Evolutionary conservation across 2,888 invertebrate genomes (phyloP).

Genomic region (Argyra leucocephala): DNA sequence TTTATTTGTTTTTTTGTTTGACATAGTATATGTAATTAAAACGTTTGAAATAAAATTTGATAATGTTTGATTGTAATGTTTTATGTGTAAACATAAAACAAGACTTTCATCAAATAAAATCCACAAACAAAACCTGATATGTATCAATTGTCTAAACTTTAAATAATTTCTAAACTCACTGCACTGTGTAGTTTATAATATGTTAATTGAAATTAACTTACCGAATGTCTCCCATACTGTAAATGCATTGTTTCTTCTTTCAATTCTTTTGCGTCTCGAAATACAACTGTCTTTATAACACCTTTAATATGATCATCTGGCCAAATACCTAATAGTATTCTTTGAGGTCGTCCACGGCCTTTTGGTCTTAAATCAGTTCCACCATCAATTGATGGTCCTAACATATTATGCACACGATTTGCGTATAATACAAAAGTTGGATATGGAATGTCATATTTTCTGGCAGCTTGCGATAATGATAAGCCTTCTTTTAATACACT

Average conservation of each 20-base stretch:
- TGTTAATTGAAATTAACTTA: slow-evolving; percentile 47
- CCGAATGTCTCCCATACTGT: slow-evolving; percentile 53
- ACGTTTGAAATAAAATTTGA: too few relatives aligned
- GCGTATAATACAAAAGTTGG: slow-evolving; percentile 89
- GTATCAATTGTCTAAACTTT: too few relatives aligned
- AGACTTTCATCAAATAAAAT: too few relatives aligned
- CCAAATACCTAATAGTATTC: slow-evolving; percentile 85
- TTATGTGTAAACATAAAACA: too few relatives aligned
- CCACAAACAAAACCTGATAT: too few relatives aligned
- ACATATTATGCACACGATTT: slow-evolving; percentile 86
- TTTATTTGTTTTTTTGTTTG: too few relatives aligned
- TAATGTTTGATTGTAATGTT: too few relatives aligned
- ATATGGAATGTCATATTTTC: slow-evolving; percentile 90
- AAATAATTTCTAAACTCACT: too few relatives aligned
- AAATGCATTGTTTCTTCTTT: slow-evolving; percentile 59
- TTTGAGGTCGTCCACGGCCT: slow-evolving; percentile 81
- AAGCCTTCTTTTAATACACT: slow-evolving; percentile 84
- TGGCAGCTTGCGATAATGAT: slow-evolving; percentile 79
- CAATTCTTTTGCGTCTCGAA: slow-evolving; percentile 74
- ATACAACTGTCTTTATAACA: slow-evolving; percentile 84
- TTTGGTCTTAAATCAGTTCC: slow-evolving; percentile 85
- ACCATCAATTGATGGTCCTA: slow-evolving; percentile 84
- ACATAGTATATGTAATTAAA: too few relatives aligned
- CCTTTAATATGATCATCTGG: slow-evolving; percentile 89
- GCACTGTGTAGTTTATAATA: too few relatives aligned